These are phyloP conservation scores for Pteruthius melanotis DNA, from an alignment of 2,113 vertebrate species.

Conservation along the genomic window DNA sequence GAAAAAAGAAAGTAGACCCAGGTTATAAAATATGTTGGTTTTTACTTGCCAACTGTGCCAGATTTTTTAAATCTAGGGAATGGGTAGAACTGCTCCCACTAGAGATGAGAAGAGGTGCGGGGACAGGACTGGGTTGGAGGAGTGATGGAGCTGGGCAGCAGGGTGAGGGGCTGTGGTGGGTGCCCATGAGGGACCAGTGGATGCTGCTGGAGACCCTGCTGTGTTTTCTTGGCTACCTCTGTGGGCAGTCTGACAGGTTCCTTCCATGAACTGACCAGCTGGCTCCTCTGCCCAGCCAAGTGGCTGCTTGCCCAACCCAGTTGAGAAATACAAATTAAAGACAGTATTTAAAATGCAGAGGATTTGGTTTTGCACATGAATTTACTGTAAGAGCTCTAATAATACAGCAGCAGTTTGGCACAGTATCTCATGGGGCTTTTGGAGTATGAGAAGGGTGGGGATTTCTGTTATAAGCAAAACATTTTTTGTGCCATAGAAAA, in stretches of 20 bases:
- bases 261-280: background rate
- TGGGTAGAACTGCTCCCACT: background rate
- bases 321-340: background rate
- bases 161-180: background rate
- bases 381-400: background rate
- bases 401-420: background rate
- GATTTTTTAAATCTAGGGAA: background rate
- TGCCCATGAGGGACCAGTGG: fast-evolving
- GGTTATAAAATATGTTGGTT: background rate
- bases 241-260: background rate
- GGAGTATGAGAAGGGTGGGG: background rate
- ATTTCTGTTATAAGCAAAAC: background rate
- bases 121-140: background rate
- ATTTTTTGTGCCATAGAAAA: background rate
- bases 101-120: background rate
- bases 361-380: background rate
- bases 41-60: background rate
- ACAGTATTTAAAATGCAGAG: background rate
- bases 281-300: background rate
- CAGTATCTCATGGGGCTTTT: background rate
- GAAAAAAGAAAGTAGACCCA: background rate
- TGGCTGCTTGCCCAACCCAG: background rate
- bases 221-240: background rate
- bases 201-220: background rate
- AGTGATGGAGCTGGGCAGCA: background rate